Conservation (phyloP, 2,888 invertebrate species). For the Acanthosepion lycidas region DNA sequence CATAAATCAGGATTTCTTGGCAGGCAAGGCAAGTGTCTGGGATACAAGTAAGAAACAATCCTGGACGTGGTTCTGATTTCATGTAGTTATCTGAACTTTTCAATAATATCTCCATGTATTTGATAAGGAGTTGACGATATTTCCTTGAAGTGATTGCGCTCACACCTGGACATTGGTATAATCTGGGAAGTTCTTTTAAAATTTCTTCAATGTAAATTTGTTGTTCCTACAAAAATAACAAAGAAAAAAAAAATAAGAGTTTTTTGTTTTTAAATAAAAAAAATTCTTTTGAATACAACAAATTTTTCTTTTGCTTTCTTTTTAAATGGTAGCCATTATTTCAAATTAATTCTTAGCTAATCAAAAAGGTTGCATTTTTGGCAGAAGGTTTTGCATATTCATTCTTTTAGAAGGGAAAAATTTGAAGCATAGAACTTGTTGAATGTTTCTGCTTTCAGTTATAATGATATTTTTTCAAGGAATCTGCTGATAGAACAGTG, state of each 20-base stretch:
- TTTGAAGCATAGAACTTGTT: too few relatives aligned
- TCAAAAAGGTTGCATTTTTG: too few relatives aligned
- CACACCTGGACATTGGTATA: background rate
- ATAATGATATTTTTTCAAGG: too few relatives aligned
- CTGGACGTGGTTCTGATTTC: background rate
- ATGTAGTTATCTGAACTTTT: background rate
- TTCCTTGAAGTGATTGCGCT: background rate
- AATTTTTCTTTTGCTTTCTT: too few relatives aligned
- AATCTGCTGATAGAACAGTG: too few relatives aligned
- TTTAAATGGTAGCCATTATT: too few relatives aligned
- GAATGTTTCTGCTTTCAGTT: too few relatives aligned
- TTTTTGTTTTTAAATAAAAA: too few relatives aligned
- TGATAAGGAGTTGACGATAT: background rate
- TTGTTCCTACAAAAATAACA: background rate
- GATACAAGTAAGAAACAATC: background rate
- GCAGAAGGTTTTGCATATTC: too few relatives aligned
- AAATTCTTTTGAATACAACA: too few relatives aligned
- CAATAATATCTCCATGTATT: background rate
- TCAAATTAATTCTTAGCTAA: too few relatives aligned
- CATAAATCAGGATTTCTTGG: background rate
- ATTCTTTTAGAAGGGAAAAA: too few relatives aligned
- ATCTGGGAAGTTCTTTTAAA: background rate
- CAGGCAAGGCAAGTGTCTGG: background rate
- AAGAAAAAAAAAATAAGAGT: background rate
- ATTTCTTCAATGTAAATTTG: background rate